These are phyloP conservation scores for Bolinopsis microptera DNA, from an alignment of 37 sponge, comb jelly and placozoan species.

Conservation along the genomic window DNA sequence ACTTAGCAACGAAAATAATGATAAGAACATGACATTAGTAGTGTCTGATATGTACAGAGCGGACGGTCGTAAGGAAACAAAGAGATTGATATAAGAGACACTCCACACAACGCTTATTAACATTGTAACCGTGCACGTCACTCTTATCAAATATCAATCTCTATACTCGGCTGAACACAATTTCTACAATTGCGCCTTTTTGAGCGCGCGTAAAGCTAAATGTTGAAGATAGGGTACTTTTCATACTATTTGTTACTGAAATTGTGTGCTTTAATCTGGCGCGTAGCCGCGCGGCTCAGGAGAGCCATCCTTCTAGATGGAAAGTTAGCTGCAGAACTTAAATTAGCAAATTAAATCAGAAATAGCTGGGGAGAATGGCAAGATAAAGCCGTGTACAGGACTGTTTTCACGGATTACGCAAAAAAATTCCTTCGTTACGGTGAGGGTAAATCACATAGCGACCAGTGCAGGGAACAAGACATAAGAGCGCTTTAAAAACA, in stretches of 20 bases:
- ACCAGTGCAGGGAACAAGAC: too few relatives aligned
- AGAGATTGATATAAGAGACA: neutral
- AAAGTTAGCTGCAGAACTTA: neutral
- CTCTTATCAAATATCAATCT: neutral
- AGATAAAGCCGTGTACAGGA: neutral
- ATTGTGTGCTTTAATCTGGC: constrained; percentile 41
- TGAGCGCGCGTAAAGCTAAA: constrained; percentile 9
- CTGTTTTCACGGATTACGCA: too few relatives aligned
- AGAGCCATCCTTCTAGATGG: neutral
- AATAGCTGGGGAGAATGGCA: neutral
- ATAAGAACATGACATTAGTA: too few relatives aligned
- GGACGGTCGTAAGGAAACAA: neutral
- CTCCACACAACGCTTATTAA: neutral
- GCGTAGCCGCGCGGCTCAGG: neutral
- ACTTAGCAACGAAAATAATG: too few relatives aligned
- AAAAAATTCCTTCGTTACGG: too few relatives aligned
- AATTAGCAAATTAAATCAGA: neutral
- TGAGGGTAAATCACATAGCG: too few relatives aligned
- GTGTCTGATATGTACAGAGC: too few relatives aligned
- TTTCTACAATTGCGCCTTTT: too few relatives aligned
- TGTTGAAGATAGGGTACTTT: constrained; percentile 28
- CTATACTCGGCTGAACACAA: neutral
- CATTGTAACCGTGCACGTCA: neutral
- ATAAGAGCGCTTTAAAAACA: neutral
- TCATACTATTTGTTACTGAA: neutral